A percentile compares a stretch with the other conserved stretches of the same genome.
Conservation (phyloP, 2,797 vertebrate species). For the Eulemur mongoz region DNA sequence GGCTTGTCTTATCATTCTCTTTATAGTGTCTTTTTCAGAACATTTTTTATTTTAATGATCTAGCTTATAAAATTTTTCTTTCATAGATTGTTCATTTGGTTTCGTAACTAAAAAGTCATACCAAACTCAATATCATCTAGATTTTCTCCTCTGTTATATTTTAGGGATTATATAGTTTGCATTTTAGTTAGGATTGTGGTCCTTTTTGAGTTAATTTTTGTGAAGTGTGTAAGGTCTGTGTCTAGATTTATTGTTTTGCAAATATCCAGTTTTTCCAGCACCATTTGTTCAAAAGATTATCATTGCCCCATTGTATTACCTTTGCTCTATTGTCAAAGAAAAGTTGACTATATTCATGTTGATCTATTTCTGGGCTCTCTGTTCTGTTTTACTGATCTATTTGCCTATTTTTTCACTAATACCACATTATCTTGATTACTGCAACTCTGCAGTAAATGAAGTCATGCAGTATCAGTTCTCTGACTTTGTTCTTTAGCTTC, state of each 20-base stretch:
- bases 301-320: not conserved
- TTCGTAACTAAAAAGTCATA: not conserved
- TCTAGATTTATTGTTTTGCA: not conserved
- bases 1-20: not conserved
- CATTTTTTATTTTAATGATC: not conserved
- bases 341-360: not conserved
- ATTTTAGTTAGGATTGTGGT: not conserved
- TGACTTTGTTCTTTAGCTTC: not conserved
- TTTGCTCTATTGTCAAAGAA: not conserved
- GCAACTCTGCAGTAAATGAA: not conserved
- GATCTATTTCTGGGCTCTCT: not conserved
- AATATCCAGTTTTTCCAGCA: not conserved
- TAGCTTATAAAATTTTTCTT: not conserved
- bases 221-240: not conserved
- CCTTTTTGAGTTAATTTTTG: not conserved
- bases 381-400: not conserved
- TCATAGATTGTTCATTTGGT: not conserved
- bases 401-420: not conserved
- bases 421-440: not conserved
- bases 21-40: not conserved
- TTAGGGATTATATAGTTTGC: not conserved
- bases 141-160: not conserved
- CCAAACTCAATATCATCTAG: not conserved
- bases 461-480: not conserved
- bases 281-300: not conserved